A percentile compares a stretch with the other conserved stretches of the same genome.
Evolutionary conservation across 2,797 vertebrate genomes (phyloP).

Genomic region (Neomorphus geoffroyi): DNA sequence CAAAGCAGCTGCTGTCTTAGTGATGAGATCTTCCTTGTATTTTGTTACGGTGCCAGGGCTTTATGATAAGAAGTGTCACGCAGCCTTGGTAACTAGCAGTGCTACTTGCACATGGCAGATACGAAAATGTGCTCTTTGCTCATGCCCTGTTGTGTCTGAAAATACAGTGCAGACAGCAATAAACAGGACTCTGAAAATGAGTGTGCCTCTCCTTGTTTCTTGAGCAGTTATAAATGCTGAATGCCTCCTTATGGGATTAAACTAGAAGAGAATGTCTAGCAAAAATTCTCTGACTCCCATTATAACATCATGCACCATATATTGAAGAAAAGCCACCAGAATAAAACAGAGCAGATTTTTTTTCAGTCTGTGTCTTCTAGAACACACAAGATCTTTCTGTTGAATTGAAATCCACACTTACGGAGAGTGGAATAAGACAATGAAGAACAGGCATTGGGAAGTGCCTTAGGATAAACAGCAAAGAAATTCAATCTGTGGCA

Average conservation of each 20-base stretch:
- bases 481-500: not conserved
- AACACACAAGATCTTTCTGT: not conserved
- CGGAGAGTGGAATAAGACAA: not conserved
- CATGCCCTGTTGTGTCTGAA: not conserved
- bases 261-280: not conserved
- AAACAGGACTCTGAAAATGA: not conserved
- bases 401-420: not conserved
- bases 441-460: not conserved
- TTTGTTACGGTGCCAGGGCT: not conserved
- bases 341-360: not conserved
- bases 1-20: not conserved
- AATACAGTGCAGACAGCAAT: not conserved
- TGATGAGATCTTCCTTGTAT: not conserved
- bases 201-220: not conserved
- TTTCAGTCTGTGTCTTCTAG: not conserved
- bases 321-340: not conserved
- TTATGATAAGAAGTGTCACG: constrained; percentile 15
- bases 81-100: not conserved
- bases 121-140: not conserved
- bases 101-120: not conserved
- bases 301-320: not conserved
- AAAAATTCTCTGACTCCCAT: not conserved
- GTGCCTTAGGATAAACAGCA: not conserved
- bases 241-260: not conserved
- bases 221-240: not conserved